These are phyloP conservation scores for Pachyramphus minor DNA, from an alignment of 2,113 vertebrate species.

Conservation along the genomic window DNA sequence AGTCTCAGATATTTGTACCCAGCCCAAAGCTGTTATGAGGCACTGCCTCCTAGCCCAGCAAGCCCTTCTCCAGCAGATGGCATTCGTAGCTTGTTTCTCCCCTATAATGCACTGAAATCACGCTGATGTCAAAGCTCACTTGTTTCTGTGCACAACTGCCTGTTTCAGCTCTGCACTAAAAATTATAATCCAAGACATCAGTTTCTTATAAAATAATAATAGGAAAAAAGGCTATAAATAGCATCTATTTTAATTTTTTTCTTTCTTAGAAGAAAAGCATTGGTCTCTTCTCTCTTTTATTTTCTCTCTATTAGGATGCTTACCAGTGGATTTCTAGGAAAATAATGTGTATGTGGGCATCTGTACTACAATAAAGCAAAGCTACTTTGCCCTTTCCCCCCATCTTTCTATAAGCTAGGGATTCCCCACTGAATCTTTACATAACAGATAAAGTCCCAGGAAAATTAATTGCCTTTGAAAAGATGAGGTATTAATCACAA, in stretches of 20 bases:
- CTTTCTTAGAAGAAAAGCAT: neutral
- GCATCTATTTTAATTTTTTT: neutral
- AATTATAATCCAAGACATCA: neutral
- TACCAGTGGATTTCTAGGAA: neutral
- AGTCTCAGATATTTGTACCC: neutral
- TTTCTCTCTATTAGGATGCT: neutral
- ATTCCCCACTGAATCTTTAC: neutral
- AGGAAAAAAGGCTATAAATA: neutral
- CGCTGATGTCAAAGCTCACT: neutral
- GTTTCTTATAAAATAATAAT: conserved; percentile 14
- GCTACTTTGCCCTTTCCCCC: neutral
- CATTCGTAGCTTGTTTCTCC: conserved; percentile 32
- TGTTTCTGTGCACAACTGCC: neutral
- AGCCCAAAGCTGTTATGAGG: neutral
- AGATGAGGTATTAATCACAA: neutral
- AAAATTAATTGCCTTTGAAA: neutral
- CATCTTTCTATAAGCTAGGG: neutral
- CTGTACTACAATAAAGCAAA: neutral
- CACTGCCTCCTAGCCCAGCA: neutral
- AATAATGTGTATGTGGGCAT: neutral
- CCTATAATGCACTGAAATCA: neutral
- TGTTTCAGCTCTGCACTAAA: neutral
- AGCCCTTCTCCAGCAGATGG: conserved; percentile 52
- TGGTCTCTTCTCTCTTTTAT: neutral
- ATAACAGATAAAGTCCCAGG: neutral